Evolutionary conservation across 2,113 vertebrate species (phyloP).

Genomic region (Plecotus auritus): DNA sequence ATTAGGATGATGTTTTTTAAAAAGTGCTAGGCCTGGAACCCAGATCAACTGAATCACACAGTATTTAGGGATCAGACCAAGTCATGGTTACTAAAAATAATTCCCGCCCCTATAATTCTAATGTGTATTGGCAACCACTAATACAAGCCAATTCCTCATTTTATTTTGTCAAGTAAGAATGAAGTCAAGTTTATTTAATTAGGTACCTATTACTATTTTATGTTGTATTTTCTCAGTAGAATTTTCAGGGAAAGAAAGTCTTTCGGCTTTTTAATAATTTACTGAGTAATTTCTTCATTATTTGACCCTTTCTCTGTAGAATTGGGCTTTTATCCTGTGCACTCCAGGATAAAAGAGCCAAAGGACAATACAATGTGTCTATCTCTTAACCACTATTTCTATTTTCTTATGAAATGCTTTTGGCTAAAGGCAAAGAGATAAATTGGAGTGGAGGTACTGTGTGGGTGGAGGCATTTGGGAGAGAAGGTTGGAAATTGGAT

Average conservation of each 20-base stretch:
- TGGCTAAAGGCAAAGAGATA: neutral
- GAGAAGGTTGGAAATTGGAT: neutral
- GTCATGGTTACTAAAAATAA: neutral
- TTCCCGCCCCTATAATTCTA: neutral
- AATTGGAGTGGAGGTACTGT: neutral
- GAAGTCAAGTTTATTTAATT: constrained; percentile 10
- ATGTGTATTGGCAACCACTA: neutral
- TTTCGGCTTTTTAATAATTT: constrained; percentile 35
- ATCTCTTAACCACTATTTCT: constrained; percentile 7
- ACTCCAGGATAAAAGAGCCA: neutral
- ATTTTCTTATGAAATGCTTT: neutral
- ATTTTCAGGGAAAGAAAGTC: neutral
- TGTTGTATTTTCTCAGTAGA: neutral
- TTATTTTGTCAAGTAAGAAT: constrained; percentile 9
- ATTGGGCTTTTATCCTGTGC: neutral
- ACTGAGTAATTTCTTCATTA: neutral
- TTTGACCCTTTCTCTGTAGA: neutral
- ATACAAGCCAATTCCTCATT: neutral
- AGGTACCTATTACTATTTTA: constrained; percentile 22
- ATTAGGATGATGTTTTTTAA: neutral
- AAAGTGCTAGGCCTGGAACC: neutral
- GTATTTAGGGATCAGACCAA: neutral
- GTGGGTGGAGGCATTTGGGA: neutral
- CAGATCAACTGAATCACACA: neutral
- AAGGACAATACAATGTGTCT: neutral